phyloP scores from a whole-genome alignment of 23 tunicate species.

The Styela plicata region DNA sequence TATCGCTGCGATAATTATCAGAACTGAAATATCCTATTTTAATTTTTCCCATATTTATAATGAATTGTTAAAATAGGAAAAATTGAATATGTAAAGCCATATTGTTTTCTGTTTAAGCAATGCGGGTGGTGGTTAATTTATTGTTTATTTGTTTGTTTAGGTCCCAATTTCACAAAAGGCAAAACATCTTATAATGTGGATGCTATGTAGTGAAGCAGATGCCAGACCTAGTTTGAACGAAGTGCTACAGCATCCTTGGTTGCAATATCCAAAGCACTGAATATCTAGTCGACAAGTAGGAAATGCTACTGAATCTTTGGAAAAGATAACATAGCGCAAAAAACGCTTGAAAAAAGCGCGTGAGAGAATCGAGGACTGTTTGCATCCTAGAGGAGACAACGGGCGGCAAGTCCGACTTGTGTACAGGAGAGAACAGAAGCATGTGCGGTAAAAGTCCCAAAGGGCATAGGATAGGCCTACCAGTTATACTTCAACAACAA shows the following conservation, averaged over 20 bases:
- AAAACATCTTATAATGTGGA: conserved; percentile 54
- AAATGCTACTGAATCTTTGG: neutral
- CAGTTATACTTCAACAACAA: too few species aligned
- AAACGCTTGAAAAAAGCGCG: neutral
- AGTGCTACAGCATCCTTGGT: conserved; percentile 64
- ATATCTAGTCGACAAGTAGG: neutral
- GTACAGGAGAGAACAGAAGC: too few species aligned
- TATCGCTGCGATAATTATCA: too few species aligned
- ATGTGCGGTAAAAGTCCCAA: too few species aligned
- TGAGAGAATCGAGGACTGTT: neutral
- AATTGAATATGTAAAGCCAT: too few species aligned
- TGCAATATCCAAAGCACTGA: conserved; percentile 20
- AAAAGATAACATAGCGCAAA: neutral
- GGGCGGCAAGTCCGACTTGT: too few species aligned
- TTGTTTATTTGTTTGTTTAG: conserved; percentile 7
- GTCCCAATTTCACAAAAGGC: conserved; percentile 31
- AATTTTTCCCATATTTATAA: too few species aligned
- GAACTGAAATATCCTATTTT: too few species aligned
- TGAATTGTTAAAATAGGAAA: too few species aligned
- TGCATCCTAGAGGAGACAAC: too few species aligned
- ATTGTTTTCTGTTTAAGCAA: too few species aligned
- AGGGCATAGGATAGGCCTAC: too few species aligned
- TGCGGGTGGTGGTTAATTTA: neutral
- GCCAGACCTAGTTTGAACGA: conserved; percentile 49
- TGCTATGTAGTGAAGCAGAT: conserved; percentile 48